Percentiles rank a stretch among this genome's conserved stretches.
phyloP scores from a whole-genome alignment of 2,797 vertebrate species.

The Acropternis orthonyx region DNA sequence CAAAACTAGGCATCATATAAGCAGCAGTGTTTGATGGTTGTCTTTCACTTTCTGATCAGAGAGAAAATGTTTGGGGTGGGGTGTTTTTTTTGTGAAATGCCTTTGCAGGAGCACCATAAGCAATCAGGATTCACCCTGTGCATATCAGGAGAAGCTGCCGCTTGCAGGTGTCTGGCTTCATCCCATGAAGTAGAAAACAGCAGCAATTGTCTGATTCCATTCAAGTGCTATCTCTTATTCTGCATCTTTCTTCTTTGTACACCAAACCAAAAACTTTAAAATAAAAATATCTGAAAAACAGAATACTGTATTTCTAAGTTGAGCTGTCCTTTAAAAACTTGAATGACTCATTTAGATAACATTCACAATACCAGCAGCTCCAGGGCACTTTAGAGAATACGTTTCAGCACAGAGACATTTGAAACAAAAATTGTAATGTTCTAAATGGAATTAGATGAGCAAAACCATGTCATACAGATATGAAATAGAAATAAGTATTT shows the following conservation, averaged over 20 bases:
- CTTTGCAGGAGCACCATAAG: not conserved
- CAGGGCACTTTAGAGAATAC: conserved; percentile 51
- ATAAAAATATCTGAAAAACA: not conserved
- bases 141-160: not conserved
- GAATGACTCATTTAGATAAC: conserved; percentile 58
- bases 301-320: conserved; percentile 3
- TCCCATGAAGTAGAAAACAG: not conserved
- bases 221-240: not conserved
- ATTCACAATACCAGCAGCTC: conserved; percentile 56
- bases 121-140: not conserved
- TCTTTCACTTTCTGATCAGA: not conserved
- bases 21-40: not conserved
- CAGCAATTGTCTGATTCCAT: not conserved
- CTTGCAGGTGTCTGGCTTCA: not conserved
- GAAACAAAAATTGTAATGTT: conserved; percentile 66
- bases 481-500: conserved; percentile 73
- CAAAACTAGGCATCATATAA: not conserved
- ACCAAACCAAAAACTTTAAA: not conserved
- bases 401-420: conserved; percentile 35
- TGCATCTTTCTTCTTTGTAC: not conserved
- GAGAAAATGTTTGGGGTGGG: not conserved
- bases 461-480: conserved; percentile 56
- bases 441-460: conserved; percentile 68
- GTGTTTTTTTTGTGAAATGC: not conserved
- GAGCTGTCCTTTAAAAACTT: conserved; percentile 44